Conservation (phyloP, 2,797 vertebrate genomes). For the Bradypus variegatus region DNA sequence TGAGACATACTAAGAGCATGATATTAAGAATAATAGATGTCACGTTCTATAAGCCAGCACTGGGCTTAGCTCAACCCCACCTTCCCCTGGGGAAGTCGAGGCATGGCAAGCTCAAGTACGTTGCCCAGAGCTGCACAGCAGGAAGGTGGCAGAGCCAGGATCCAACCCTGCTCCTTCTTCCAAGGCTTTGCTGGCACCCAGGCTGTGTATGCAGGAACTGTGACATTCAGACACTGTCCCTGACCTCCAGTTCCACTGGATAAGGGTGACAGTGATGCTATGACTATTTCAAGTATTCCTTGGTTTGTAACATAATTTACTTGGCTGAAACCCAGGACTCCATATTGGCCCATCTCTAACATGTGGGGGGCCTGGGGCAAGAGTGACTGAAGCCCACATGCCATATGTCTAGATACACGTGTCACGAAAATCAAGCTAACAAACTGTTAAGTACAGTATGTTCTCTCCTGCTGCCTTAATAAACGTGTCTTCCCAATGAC, state of each 20-base stretch:
- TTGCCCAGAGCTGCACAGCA: background rate
- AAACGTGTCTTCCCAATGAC: rapidly evolving
- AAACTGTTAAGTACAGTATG: rapidly evolving
- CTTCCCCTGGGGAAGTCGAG: background rate
- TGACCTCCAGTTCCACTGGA: background rate
- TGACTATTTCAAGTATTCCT: background rate
- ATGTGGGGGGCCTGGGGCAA: background rate
- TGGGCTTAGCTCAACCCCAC: rapidly evolving
- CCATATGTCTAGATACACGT: background rate
- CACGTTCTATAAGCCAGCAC: too few species aligned
- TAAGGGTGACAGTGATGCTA: rapidly evolving
- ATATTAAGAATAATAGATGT: background rate
- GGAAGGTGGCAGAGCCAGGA: background rate
- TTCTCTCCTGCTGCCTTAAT: background rate
- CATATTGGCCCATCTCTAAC: background rate
- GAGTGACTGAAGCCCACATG: background rate
- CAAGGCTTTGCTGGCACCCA: background rate
- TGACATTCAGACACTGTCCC: background rate
- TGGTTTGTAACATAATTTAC: background rate
- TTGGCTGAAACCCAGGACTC: background rate
- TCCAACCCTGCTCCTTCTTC: background rate
- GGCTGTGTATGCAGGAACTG: background rate
- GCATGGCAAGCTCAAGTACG: background rate
- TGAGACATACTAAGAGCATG: background rate
- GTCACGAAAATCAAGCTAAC: background rate